Evolutionary conservation across 2,888 invertebrate genomes (phyloP).

Genomic region (Ischnus inquisitorius): DNA sequence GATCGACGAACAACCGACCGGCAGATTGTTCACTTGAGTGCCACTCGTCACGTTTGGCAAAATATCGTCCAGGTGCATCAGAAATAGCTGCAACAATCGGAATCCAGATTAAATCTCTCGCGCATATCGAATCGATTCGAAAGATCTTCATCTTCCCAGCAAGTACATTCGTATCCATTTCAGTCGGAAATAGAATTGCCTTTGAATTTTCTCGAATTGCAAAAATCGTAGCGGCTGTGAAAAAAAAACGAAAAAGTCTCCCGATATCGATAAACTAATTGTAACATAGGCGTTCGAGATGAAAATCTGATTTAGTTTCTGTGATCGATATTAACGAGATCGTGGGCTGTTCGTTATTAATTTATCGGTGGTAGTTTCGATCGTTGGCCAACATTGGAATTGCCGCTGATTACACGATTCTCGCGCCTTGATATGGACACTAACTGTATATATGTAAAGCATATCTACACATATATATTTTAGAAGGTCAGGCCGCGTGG

Average conservation of each 20-base stretch:
- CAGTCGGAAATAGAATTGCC: too few species aligned
- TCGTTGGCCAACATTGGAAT: slow-evolving; percentile 10
- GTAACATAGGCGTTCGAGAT: neutral
- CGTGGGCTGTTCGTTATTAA: neutral
- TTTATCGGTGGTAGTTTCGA: neutral
- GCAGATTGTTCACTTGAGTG: slow-evolving; percentile 82
- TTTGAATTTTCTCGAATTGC: neutral
- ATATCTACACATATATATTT: too few species aligned
- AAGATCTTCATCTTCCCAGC: too few species aligned
- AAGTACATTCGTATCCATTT: too few species aligned
- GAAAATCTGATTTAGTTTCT: neutral
- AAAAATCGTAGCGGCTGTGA: neutral
- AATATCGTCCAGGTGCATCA: slow-evolving; percentile 94
- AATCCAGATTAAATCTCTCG: neutral
- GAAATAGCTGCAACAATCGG: slow-evolving; percentile 89
- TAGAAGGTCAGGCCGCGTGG: slow-evolving; percentile 46
- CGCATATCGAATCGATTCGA: too few species aligned
- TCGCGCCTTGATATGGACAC: neutral
- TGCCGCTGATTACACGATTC: neutral
- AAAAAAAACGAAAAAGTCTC: neutral
- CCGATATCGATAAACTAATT: neutral
- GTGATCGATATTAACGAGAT: neutral
- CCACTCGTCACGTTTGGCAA: slow-evolving; percentile 87
- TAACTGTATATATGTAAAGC: neutral
- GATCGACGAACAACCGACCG: slow-evolving; percentile 93